Evolutionary conservation across 30 jellyfish, hydroid and myxozoan genomes (phyloP), one percentile per base, ranked within the genome.

Genomic region (Hydractinia symbiolongicarpus): DNA sequence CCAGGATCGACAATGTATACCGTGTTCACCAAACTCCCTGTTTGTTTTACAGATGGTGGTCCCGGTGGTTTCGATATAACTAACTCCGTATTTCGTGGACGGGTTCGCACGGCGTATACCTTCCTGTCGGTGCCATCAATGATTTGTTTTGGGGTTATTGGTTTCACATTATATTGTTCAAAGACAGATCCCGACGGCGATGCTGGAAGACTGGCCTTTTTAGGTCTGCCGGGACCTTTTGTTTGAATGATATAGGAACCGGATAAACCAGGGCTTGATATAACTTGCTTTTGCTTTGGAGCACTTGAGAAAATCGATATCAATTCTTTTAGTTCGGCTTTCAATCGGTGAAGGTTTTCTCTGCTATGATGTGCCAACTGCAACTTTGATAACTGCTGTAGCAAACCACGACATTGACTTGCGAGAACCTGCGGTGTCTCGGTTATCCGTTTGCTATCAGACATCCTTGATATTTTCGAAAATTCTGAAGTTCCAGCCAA

Each of bases 371-470:
- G 87, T 6, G 83, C 87, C 14, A 79, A 67, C 66, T 79, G 87
- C 1, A 79, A 52, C 70, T 79, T 79, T 8, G 84, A 61, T 20
- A 79, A 67, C 66, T 79, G 87, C 16, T 79, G 87, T 40, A 79
- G 55, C 70, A 79, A 66, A 5, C 85, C 87, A 8, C 87, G 86
- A 79, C 87, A 79, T 66, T 79, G 87, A 17, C 67, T 60, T 10
- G 87, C 87, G 54, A 79, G 53, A n/a, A 66, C 81, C 56, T 79
- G 87, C 11, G 81, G 83, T 11, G 87, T 79, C 61, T 79, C 87
- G n/a, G 76, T 8, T 14, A 53, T 62, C 7, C 58, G 50, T 14
- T 79, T 78, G 30, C 53, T 1, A 20, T 62, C 87, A n/a, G 66
- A 52, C 79, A 79, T 68, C 21, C 83, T 44, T 21, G 44, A 19